phyloP scores from a whole-genome alignment of 2,888 invertebrate species.

The Ochlodes sylvanus region DNA sequence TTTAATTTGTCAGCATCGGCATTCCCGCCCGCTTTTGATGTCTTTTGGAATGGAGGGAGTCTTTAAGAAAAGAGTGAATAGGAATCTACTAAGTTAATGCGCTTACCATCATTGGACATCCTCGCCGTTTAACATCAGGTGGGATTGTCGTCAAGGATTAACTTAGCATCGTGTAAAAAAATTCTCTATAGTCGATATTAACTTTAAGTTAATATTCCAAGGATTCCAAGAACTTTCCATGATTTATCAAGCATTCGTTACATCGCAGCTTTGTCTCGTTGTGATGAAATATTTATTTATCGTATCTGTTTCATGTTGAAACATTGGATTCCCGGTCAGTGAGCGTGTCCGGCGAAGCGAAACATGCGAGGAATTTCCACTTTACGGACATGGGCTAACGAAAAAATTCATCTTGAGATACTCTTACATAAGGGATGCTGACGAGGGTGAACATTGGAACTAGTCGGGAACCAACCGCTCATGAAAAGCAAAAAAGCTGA shows the following conservation, averaged over 20 bases:
- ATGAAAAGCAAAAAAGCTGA: constrained; percentile 19
- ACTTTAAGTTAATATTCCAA: constrained; percentile 45
- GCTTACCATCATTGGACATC: too few species aligned
- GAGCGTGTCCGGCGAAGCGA: constrained; percentile 57
- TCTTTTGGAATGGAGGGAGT: too few species aligned
- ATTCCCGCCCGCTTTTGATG: too few species aligned
- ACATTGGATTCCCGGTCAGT: constrained; percentile 60
- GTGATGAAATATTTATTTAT: constrained; percentile 57
- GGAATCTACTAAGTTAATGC: too few species aligned
- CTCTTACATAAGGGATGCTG: constrained; percentile 41
- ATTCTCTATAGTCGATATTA: not conserved
- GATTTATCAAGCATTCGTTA: constrained; percentile 47
- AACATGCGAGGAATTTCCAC: constrained; percentile 67
- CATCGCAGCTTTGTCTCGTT: constrained; percentile 39
- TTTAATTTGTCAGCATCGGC: too few species aligned
- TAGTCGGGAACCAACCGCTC: constrained; percentile 25
- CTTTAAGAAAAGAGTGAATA: too few species aligned
- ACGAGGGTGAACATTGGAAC: constrained; percentile 34
- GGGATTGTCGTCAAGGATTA: too few species aligned
- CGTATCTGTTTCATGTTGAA: constrained; percentile 61
- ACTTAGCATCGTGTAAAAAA: too few species aligned
- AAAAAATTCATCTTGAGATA: constrained; percentile 56
- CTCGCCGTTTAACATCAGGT: too few species aligned
- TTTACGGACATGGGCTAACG: constrained; percentile 58
- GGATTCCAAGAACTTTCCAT: constrained; percentile 42